Conservation (phyloP, 1,140 invertebrate genomes). For the Goniozus legneri region DNA sequence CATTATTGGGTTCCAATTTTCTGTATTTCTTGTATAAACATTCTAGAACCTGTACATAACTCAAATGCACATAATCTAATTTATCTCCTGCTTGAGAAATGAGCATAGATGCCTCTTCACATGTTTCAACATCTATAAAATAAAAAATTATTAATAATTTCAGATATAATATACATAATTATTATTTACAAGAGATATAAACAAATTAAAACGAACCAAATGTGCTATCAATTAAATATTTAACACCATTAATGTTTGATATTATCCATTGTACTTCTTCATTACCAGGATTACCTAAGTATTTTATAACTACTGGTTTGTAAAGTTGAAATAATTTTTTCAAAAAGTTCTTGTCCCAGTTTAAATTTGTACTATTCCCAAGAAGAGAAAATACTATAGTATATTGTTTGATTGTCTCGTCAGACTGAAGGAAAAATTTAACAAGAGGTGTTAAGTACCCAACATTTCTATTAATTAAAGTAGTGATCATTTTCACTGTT, state of each 20-base stretch:
- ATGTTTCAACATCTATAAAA: slow-evolving; percentile 32
- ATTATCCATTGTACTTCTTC: slow-evolving; percentile 38
- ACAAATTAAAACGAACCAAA: too few relatives aligned
- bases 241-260: slow-evolving; percentile 30
- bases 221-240: slow-evolving; percentile 35
- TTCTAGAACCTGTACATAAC: slow-evolving; percentile 43
- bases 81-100: slow-evolving; percentile 43
- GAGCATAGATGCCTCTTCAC: slow-evolving; percentile 27
- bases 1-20: slow-evolving; percentile 26
- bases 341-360: slow-evolving; percentile 39
- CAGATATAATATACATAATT: slow-evolving; percentile 7
- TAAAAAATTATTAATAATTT: slow-evolving; percentile 11
- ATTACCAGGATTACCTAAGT: slow-evolving; percentile 28
- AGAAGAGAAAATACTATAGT: slow-evolving; percentile 40
- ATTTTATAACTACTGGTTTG: slow-evolving; percentile 32
- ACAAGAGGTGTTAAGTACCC: slow-evolving; percentile 30
- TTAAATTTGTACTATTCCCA: slow-evolving; percentile 29
- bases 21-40: slow-evolving; percentile 41
- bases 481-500: slow-evolving; percentile 31
- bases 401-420: slow-evolving; percentile 24
- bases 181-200: too few relatives aligned
- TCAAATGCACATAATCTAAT: slow-evolving; percentile 31
- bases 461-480: slow-evolving; percentile 31
- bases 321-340: slow-evolving; percentile 28
- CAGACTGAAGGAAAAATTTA: slow-evolving; percentile 22